A percentile compares a stretch with the other conserved stretches of the same genome.
Evolutionary conservation across 1,140 invertebrate species (phyloP).

Genomic region (Drosophila melanogaster): Release_6_plus_ISO1_MT NT_037436.4:17943501-17944000

Average conservation of each 20-base stretch:
- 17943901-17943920: conserved; percentile 20
- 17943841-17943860: conserved; percentile 68
- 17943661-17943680: conserved; percentile 8
- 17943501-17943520: background rate
- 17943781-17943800: conserved; percentile 38
- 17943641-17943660: conserved; percentile 26
- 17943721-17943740: conserved; percentile 49
- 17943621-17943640: background rate
- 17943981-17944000: conserved; percentile 6
- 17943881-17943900: conserved; percentile 44
- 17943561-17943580: conserved; percentile 7
- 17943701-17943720: conserved; percentile 11
- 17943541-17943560: background rate
- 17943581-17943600: background rate
- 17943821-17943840: conserved; percentile 55
- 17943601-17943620: conserved; percentile 14
- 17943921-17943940: conserved; percentile 27
- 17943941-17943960: conserved; percentile 21
- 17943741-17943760: conserved; percentile 45
- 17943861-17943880: conserved; percentile 46
- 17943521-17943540: background rate
- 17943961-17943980: background rate
- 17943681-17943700: conserved; percentile 7
- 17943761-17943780: conserved; percentile 30
- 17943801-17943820: conserved; percentile 8